A percentile compares a stretch with the other conserved stretches of the same genome.
Evolutionary conservation across 2,113 vertebrate species (phyloP).

Genomic region (Anolis sagrei): DNA sequence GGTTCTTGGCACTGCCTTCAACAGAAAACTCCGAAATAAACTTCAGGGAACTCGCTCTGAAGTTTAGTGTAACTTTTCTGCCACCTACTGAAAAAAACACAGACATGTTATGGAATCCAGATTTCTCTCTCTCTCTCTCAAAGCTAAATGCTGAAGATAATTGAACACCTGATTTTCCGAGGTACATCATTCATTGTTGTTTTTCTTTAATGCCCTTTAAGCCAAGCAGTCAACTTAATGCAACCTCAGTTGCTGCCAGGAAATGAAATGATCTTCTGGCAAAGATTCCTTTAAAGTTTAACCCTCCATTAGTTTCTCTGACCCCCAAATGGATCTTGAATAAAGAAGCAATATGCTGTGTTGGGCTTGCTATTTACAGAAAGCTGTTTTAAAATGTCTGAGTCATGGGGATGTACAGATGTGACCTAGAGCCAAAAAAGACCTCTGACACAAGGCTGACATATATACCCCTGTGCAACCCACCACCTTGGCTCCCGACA

Average conservation of each 20-base stretch:
- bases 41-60: neutral
- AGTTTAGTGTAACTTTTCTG: conserved; percentile 15
- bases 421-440: neutral
- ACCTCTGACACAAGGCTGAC: neutral
- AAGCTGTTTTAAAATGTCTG: conserved; percentile 22
- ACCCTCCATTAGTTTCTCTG: neutral
- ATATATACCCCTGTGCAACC: too few species aligned
- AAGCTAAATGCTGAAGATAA: neutral
- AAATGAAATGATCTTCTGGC: conserved; percentile 52
- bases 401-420: conserved; percentile 4
- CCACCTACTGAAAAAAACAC: conserved; percentile 18
- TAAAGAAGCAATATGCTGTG: conserved; percentile 35
- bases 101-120: neutral
- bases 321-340: conserved; percentile 42
- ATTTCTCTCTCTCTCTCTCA: neutral
- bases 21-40: neutral
- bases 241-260: conserved; percentile 33
- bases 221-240: conserved; percentile 39
- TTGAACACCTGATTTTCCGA: conserved; percentile 19
- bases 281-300: conserved; percentile 38
- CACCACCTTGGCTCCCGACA: too few species aligned
- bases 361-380: conserved; percentile 18
- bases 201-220: conserved; percentile 5
- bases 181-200: neutral
- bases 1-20: neutral